A percentile compares a stretch with the other conserved stretches of the same genome.
Evolutionary conservation across 2,113 vertebrate genomes (phyloP).

Genomic region (Acanthisitta chloris): DNA sequence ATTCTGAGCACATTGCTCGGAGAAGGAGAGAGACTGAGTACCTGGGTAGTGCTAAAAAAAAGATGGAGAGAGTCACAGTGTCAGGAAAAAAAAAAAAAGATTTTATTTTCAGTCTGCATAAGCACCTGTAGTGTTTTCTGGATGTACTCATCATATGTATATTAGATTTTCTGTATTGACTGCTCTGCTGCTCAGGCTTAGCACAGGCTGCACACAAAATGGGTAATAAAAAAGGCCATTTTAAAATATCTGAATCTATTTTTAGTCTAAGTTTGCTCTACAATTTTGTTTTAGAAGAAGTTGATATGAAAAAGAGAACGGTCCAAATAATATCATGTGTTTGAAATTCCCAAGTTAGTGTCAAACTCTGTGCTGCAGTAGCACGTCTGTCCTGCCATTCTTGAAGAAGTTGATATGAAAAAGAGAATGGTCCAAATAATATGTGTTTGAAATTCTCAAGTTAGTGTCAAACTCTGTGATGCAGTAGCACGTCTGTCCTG

Average conservation of each 20-base stretch:
- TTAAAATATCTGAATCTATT: background rate
- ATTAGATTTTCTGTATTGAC: background rate
- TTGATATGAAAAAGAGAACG: background rate
- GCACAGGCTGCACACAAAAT: background rate
- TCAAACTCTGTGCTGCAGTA: background rate
- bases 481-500: background rate
- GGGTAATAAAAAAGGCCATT: background rate
- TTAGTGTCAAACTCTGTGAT: background rate
- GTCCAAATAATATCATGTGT: background rate
- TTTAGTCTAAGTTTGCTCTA: background rate
- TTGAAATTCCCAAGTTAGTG: background rate
- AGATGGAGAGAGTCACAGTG: background rate
- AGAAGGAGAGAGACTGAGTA: background rate
- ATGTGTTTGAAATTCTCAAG: background rate
- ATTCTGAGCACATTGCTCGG: background rate
- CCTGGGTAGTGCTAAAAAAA: background rate
- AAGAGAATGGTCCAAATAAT: background rate
- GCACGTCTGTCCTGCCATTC: background rate
- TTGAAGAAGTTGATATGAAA: background rate
- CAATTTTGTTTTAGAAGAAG: background rate
- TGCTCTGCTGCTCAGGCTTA: background rate
- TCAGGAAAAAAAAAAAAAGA: background rate
- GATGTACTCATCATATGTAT: background rate
- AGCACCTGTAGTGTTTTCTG: background rate
- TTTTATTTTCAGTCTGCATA: background rate